These are phyloP conservation scores for Epinephelus awoara DNA, from an alignment of 2,797 vertebrate genomes.

Conservation along the genomic window DNA sequence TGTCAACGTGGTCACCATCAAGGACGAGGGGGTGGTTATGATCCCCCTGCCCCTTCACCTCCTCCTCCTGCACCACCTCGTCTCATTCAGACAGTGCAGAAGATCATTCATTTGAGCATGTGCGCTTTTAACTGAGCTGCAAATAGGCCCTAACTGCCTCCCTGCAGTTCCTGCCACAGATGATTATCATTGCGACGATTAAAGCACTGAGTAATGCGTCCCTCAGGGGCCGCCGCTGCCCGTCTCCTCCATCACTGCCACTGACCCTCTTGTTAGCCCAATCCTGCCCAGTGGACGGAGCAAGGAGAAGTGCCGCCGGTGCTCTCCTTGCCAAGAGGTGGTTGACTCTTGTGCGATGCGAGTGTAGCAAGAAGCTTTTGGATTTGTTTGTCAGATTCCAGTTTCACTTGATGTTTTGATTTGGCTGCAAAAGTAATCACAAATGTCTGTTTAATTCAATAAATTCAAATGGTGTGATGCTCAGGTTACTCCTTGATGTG, in stretches of 20 bases:
- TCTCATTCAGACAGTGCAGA: slow-evolving; percentile 32
- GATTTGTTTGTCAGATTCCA: slow-evolving; percentile 13
- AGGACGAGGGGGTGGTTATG: slow-evolving; percentile 47
- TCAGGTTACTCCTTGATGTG: neutral
- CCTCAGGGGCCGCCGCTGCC: slow-evolving; percentile 51
- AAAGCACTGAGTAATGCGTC: slow-evolving; percentile 75
- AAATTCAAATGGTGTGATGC: neutral
- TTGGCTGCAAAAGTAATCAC: slow-evolving; percentile 1
- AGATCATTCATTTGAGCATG: slow-evolving; percentile 68
- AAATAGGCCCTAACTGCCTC: slow-evolving; percentile 80
- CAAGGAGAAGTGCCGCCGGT: slow-evolving; percentile 35
- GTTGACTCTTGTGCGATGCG: slow-evolving; percentile 23
- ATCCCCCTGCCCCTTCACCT: slow-evolving; percentile 38
- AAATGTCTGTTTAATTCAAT: neutral
- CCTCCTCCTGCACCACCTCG: slow-evolving; percentile 14
- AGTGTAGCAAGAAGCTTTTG: slow-evolving; percentile 20
- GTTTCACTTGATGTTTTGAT: neutral
- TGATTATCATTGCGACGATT: slow-evolving; percentile 77
- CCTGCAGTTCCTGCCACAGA: slow-evolving; percentile 77
- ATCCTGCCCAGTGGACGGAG: slow-evolving; percentile 56
- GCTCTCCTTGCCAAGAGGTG: slow-evolving; percentile 65
- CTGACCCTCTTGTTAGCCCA: slow-evolving; percentile 72
- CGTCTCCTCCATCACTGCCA: slow-evolving; percentile 75
- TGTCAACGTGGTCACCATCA: slow-evolving; percentile 29
- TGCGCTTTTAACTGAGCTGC: slow-evolving; percentile 69